Conservation (phyloP, 2,113 vertebrate genomes). For the Pholis gunnellus region DNA sequence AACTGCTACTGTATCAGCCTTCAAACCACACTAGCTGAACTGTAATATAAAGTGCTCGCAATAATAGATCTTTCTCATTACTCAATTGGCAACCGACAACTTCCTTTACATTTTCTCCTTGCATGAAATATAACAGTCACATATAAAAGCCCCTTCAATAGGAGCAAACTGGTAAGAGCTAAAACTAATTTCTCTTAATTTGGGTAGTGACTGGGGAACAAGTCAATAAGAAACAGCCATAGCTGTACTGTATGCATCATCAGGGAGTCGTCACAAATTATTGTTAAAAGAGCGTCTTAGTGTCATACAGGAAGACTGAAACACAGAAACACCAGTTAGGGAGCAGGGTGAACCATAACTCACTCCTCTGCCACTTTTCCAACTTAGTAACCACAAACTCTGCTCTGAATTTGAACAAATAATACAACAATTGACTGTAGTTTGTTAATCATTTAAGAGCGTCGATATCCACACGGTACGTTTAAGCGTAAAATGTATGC, state of each 20-base stretch:
- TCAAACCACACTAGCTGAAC: conserved; percentile 11
- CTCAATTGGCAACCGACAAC: conserved; percentile 43
- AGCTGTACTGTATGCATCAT: neutral
- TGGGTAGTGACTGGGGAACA: neutral
- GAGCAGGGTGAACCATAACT: neutral
- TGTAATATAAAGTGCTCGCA: conserved; percentile 76
- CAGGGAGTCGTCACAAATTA: conserved; percentile 14
- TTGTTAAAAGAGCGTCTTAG: conserved; percentile 10
- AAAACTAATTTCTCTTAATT: conserved; percentile 24
- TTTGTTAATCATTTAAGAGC: neutral
- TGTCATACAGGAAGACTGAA: conserved; percentile 24
- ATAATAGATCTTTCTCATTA: conserved; percentile 38
- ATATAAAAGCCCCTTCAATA: conserved; percentile 7
- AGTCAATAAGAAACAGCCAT: conserved; percentile 8
- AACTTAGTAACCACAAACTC: conserved; percentile 9
- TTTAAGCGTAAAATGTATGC: conserved; percentile 27
- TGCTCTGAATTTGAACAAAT: conserved; percentile 4
- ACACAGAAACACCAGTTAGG: conserved; percentile 23
- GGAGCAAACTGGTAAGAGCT: conserved; percentile 9
- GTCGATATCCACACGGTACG: conserved; percentile 4
- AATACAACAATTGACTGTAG: conserved; percentile 4
- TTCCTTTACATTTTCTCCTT: conserved; percentile 14
- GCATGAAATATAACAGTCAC: conserved; percentile 43
- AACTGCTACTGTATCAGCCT: conserved; percentile 28
- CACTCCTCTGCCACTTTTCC: conserved; percentile 7